Evolutionary conservation across 2,888 invertebrate species (phyloP).

Genomic region (Zonitis immaculata): DNA sequence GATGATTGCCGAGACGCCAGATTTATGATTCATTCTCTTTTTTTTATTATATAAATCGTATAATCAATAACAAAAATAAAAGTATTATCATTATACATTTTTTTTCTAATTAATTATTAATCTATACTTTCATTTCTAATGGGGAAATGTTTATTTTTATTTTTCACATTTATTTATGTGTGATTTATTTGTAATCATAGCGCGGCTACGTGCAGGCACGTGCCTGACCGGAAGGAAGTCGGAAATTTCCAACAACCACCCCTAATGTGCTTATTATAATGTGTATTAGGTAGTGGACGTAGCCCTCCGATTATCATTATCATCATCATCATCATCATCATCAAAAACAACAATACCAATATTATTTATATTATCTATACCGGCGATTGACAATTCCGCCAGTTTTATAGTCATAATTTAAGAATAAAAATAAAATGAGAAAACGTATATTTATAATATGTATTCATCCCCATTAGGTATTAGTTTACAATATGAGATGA

Average conservation of each 20-base stretch:
- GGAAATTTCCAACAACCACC: neutral
- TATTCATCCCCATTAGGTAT: no score
- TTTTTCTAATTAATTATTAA: neutral
- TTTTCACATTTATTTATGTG: neutral
- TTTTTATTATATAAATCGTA: conserved; percentile 26
- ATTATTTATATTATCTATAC: no score
- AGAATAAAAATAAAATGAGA: no score
- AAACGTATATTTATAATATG: no score
- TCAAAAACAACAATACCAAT: neutral
- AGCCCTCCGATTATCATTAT: neutral
- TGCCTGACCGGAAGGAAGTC: neutral
- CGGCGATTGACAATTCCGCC: neutral
- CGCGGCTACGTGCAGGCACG: neutral
- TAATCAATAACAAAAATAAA: neutral
- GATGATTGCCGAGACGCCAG: conserved; percentile 25
- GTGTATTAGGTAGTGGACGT: neutral
- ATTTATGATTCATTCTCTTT: conserved; percentile 31
- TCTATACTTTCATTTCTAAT: neutral
- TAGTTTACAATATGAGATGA: no score
- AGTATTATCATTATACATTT: neutral
- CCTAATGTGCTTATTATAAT: neutral
- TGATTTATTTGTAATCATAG: neutral
- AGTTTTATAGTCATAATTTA: neutral
- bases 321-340: neutral
- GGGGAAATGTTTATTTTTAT: neutral